phyloP scores from a whole-genome alignment of 2,888 invertebrate genomes.

The Oxycera nigricornis region DNA sequence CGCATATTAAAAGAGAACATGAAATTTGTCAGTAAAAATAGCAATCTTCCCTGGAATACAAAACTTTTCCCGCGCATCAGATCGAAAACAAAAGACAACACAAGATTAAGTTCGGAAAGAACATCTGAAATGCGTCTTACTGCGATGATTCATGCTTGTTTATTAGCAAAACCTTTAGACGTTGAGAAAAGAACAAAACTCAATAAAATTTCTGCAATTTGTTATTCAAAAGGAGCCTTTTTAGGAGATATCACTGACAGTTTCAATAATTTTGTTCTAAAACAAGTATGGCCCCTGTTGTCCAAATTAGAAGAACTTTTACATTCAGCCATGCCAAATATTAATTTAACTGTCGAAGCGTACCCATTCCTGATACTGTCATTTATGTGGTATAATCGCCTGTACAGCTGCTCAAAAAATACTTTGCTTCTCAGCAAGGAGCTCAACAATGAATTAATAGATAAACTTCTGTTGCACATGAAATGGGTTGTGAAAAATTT shows the following conservation, averaged over 20 bases:
- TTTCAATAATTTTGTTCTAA: constrained; percentile 55
- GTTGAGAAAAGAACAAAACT: constrained; percentile 50
- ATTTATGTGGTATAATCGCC: constrained; percentile 57
- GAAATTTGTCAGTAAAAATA: neutral
- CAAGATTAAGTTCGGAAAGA: neutral
- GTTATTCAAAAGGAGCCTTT: constrained; percentile 57
- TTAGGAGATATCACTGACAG: constrained; percentile 53
- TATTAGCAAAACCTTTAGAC: neutral
- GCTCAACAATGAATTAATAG: constrained; percentile 65
- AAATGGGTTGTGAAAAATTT: constrained; percentile 77
- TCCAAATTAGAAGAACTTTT: constrained; percentile 48
- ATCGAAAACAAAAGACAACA: too few relatives aligned
- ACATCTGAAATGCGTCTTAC: neutral
- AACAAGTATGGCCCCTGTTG: constrained; percentile 53
- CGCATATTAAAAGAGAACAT: too few relatives aligned
- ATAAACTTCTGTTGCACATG: constrained; percentile 72
- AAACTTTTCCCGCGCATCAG: constrained; percentile 57
- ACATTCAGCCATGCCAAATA: constrained; percentile 47
- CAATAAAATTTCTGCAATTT: constrained; percentile 53
- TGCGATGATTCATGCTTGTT: neutral
- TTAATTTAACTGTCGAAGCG: constrained; percentile 47
- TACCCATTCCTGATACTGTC: constrained; percentile 53
- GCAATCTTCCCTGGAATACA: constrained; percentile 58
- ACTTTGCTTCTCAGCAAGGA: constrained; percentile 56
- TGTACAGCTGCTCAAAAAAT: constrained; percentile 52